phyloP scores from a whole-genome alignment of 2,797 vertebrate genomes.

The Synaphobranchus kaupii region DNA sequence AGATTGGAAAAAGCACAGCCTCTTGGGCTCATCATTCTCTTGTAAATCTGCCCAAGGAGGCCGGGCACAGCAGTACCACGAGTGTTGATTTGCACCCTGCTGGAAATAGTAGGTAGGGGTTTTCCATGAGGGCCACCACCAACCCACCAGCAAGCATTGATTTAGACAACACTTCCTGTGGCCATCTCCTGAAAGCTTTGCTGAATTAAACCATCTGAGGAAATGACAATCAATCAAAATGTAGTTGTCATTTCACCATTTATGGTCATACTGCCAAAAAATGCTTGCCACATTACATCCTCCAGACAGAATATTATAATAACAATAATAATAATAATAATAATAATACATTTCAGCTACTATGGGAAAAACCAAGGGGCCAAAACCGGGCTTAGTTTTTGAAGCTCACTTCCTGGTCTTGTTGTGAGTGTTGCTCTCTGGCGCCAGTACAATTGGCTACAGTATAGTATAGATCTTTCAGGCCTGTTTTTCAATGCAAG shows the following conservation, averaged over 20 bases:
- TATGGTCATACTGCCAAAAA: not conserved
- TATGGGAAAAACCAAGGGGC: too few relatives aligned
- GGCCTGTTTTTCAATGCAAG: too few relatives aligned
- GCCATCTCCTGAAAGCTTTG: not conserved
- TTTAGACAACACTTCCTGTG: not conserved
- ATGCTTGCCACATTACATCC: not conserved
- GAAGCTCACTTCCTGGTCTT: too few relatives aligned
- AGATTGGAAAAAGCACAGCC: conserved; percentile 54
- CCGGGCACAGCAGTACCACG: conserved; percentile 51
- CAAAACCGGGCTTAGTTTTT: too few relatives aligned
- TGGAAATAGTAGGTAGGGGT: conserved; percentile 64
- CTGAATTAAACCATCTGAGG: not conserved
- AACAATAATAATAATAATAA: not conserved
- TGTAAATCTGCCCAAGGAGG: conserved; percentile 69
- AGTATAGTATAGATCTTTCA: too few relatives aligned
- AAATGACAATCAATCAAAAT: not conserved
- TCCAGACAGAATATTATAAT: not conserved
- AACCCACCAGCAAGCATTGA: not conserved
- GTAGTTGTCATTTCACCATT: not conserved
- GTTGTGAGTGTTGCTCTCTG: too few relatives aligned
- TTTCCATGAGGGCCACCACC: not conserved
- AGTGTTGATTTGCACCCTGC: conserved; percentile 66
- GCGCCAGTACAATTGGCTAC: too few relatives aligned
- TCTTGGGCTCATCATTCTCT: conserved; percentile 61
- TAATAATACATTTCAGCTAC: not conserved